A percentile compares a stretch with the other conserved stretches of the same genome.
These are phyloP conservation scores for Tetheella fluctuosa DNA, from an alignment of 2,888 invertebrate species.

Conservation along the genomic window DNA sequence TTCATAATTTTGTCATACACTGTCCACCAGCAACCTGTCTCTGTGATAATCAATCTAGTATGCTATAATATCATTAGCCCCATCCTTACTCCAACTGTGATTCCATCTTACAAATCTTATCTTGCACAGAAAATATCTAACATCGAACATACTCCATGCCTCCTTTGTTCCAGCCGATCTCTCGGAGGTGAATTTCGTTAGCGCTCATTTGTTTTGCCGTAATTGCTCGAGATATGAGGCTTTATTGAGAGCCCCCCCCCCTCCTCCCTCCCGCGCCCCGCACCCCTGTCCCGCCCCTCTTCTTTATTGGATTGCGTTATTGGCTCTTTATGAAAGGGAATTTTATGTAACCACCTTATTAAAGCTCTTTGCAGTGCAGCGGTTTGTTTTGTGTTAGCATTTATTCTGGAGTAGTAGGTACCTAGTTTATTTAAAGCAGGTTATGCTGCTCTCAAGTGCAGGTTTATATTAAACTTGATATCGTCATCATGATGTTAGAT, in stretches of 20 bases:
- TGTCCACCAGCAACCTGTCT: too few relatives aligned
- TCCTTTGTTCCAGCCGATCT: slow-evolving; percentile 46
- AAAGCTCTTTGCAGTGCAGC: slow-evolving; percentile 36
- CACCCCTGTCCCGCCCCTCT: slow-evolving; percentile 43
- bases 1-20: too few relatives aligned
- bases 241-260: slow-evolving; percentile 50
- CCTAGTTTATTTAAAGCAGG: not conserved
- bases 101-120: too few relatives aligned
- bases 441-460: not conserved
- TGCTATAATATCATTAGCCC: too few relatives aligned
- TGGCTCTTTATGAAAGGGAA: slow-evolving; percentile 58
- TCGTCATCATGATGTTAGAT: not conserved
- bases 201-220: slow-evolving; percentile 80
- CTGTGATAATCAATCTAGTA: too few relatives aligned
- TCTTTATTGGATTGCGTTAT: slow-evolving; percentile 73
- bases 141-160: slow-evolving; percentile 38
- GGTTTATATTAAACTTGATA: not conserved
- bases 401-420: not conserved
- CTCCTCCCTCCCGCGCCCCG: slow-evolving; percentile 25
- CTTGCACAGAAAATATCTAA: too few relatives aligned
- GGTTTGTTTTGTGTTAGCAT: slow-evolving; percentile 26
- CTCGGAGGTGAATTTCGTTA: slow-evolving; percentile 80
- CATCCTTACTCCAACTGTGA: too few relatives aligned
- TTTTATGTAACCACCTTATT: slow-evolving; percentile 68
- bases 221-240: slow-evolving; percentile 79